Percentiles rank a stretch among this genome's conserved stretches.
Evolutionary conservation across 2,888 invertebrate genomes (phyloP).

Genomic region (Apantesis nais): DNA sequence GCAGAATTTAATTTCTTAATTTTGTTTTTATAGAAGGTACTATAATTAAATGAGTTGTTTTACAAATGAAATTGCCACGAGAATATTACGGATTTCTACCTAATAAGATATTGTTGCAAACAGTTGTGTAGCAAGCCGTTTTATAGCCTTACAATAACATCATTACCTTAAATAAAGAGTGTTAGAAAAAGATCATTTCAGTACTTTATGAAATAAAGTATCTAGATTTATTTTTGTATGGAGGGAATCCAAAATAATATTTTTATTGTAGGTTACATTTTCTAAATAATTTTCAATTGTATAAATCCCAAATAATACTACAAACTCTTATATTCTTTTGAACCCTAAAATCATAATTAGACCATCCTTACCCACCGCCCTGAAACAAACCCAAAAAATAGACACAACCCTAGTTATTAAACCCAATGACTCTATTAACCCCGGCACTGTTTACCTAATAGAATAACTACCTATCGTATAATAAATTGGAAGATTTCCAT

Average conservation of each 20-base stretch:
- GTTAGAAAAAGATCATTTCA: not conserved
- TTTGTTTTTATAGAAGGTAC: too few relatives aligned
- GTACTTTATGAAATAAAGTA: too few relatives aligned
- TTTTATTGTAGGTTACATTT: not conserved
- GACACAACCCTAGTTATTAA: conserved; percentile 62
- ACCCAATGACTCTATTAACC: conserved; percentile 80
- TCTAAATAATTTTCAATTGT: not conserved
- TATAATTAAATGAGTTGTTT: too few relatives aligned
- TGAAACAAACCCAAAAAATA: conserved; percentile 20
- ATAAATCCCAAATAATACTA: not conserved
- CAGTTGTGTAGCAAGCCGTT: not conserved
- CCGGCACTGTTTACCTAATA: conserved; percentile 83
- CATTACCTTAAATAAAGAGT: not conserved
- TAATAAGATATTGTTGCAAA: too few relatives aligned
- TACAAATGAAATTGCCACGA: too few relatives aligned
- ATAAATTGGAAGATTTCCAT: conserved; percentile 85
- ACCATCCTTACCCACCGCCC: conserved; percentile 1
- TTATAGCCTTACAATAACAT: not conserved
- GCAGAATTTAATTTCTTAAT: too few relatives aligned
- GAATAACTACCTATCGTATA: conserved; percentile 84
- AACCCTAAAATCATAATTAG: conserved; percentile 1
- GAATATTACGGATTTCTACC: too few relatives aligned
- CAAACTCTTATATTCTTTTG: not conserved
- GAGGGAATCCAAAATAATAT: not conserved
- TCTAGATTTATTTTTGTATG: too few relatives aligned